phyloP scores from a whole-genome alignment of 1,140 invertebrate genomes.

The Cylas formicarius region DNA sequence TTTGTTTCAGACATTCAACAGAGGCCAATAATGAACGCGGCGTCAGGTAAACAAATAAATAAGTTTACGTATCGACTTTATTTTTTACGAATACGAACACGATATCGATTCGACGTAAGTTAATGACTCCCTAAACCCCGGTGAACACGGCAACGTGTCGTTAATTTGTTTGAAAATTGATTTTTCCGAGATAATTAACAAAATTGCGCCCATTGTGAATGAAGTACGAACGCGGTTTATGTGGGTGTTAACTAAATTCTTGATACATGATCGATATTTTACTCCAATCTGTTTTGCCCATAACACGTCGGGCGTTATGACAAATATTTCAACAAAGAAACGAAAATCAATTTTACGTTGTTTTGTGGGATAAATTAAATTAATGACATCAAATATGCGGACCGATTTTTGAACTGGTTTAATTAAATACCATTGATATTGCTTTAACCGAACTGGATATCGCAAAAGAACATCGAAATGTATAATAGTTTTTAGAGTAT shows the following conservation, averaged over 20 bases:
- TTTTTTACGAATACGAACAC: conserved; percentile 10
- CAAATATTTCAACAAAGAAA: too few species aligned
- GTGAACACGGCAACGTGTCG: conserved; percentile 17
- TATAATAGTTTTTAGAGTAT: too few species aligned
- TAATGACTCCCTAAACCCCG: conserved; percentile 15
- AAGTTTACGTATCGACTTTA: conserved; percentile 9
- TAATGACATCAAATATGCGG: too few species aligned
- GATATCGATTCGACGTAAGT: conserved; percentile 11
- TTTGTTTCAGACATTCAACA: conserved; percentile 17
- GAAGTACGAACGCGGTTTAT: conserved; percentile 9
- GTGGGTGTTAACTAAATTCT: conserved; percentile 20
- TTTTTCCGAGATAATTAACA: conserved; percentile 18
- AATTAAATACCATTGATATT: too few species aligned
- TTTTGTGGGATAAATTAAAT: too few species aligned
- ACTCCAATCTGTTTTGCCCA: too few species aligned
- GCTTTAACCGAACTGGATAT: too few species aligned
- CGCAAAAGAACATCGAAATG: too few species aligned
- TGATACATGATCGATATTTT: too few species aligned
- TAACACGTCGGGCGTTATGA: too few species aligned
- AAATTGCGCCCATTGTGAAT: conserved; percentile 1
- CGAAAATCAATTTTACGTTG: too few species aligned
- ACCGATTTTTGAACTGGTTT: too few species aligned
- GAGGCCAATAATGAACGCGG: conserved; percentile 10
- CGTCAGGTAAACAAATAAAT: conserved; percentile 15
- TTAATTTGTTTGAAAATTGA: conserved; percentile 23